phyloP scores from a whole-genome alignment of 2,797 vertebrate species.

The Coregonus suidteri region DNA sequence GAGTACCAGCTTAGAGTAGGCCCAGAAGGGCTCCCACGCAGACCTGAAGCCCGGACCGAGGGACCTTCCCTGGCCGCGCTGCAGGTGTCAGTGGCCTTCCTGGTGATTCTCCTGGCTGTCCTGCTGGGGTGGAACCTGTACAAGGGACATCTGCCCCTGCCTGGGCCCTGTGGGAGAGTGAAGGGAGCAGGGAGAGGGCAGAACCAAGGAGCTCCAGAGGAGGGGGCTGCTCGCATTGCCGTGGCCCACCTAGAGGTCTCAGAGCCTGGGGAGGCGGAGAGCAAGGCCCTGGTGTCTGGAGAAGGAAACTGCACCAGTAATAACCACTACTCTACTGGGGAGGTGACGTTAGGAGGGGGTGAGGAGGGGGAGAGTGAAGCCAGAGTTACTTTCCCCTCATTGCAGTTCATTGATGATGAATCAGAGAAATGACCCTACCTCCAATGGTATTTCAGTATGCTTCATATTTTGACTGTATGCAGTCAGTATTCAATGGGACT shows the following conservation, averaged over 20 bases:
- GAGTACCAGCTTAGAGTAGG: conserved; percentile 58
- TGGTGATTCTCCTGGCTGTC: conserved; percentile 57
- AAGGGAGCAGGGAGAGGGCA: background rate
- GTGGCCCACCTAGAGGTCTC: background rate
- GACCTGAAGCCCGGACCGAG: conserved; percentile 25
- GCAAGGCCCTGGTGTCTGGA: conserved; percentile 41
- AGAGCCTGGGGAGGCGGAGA: conserved; percentile 14
- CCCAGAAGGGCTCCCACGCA: background rate
- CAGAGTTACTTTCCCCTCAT: conserved; percentile 5
- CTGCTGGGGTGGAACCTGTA: conserved; percentile 75
- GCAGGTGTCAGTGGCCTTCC: conserved; percentile 44
- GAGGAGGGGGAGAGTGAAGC: conserved; percentile 1
- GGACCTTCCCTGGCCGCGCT: conserved; percentile 50
- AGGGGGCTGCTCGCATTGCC: background rate
- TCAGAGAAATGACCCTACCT: conserved; percentile 50
- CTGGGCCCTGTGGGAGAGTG: conserved; percentile 30
- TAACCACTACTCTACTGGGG: conserved; percentile 49
- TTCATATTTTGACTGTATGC: background rate
- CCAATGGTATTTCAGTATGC: background rate
- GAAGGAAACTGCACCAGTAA: conserved; percentile 37
- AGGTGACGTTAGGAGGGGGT: background rate
- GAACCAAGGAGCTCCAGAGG: background rate
- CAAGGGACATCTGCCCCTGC: conserved; percentile 64
- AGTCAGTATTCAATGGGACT: background rate
- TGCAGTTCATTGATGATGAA: conserved; percentile 60